Base-by-base conservation (phyloP, 2,888 invertebrate genomes). In the Pecten maximus region DNA sequence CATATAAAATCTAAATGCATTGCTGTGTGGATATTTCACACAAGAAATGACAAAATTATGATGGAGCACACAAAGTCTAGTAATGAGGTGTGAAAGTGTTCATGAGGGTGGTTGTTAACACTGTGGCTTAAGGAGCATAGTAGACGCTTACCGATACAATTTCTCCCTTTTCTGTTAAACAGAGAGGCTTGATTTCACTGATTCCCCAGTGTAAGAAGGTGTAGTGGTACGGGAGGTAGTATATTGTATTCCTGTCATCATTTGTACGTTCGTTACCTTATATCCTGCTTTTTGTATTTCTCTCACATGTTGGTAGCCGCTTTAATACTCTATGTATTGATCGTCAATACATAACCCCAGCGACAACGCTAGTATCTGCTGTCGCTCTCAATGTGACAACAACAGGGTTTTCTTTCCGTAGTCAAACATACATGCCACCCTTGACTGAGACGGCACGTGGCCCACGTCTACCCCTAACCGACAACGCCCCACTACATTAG, bases 241-340 rank as follows among this genome's bases (percentile, higher is more conserved):
- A 74, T 74, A 74, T 74, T 74, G 74, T 74, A 74, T 74, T 74
- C 28, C 74, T 74, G 74, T 74, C 74, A 74, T 74, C 74, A 74
- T 74, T 74, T 74, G 74, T 74, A 74, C 28, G 35, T 74, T 74
- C 74, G 74, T 74, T 74, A 74, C 35, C 74, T 74, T 74, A 74
- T 74, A 74, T 74, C 74, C 74, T 74, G 74, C 74, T 74, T 74
- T 74, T 74, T 74, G 74, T 74, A 74, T 74, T 74, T 74, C 74
- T 74, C 74, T 74, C 74, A 74, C 74, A 74, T 74, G 74, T 74
- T 74, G 74, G 28, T 74, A 35, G 74, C 35, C 35, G 28, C 35
- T 74, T 74, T 74, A 74, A 74, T 74, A 74, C 74, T 35, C 74
- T 74, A 6, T 16, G 74, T 74, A 74, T 74, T 74, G 74, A 74